Conservation (phyloP, 1,140 invertebrate genomes). For the Cyrtorhinus lividipennis region DNA sequence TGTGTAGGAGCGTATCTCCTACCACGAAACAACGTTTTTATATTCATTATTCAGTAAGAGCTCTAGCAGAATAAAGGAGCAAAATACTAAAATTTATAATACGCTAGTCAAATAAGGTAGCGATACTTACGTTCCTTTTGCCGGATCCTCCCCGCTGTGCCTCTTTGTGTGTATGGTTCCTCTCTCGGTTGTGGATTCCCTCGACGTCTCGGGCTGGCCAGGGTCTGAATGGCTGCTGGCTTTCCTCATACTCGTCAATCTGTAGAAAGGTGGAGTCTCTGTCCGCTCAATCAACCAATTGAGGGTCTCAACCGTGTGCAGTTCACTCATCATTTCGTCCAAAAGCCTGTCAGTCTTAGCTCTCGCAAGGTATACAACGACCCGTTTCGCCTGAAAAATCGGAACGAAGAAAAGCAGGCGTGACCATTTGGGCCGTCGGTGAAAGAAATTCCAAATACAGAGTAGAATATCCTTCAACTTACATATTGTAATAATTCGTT, state of each 20-base stretch:
- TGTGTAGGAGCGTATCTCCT: no score
- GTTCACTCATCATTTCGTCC: slow-evolving; percentile 91
- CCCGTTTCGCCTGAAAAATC: slow-evolving; percentile 80
- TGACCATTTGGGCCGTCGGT: neutral
- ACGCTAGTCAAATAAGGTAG: no score
- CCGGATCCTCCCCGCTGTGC: slow-evolving; percentile 71
- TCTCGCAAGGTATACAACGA: slow-evolving; percentile 80
- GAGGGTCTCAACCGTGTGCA: slow-evolving; percentile 90
- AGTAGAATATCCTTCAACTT: no score
- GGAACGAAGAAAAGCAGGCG: neutral
- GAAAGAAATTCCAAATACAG: neutral
- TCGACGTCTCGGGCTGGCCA: slow-evolving; percentile 22
- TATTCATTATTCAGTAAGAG: no score
- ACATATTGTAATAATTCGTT: slow-evolving; percentile 78
- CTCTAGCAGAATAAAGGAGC: no score
- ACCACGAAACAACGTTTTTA: no score
- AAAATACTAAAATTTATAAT: no score
- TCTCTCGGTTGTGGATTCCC: slow-evolving; percentile 57
- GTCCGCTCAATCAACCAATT: slow-evolving; percentile 90
- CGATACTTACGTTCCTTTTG: slow-evolving; percentile 12
- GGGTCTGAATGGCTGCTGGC: slow-evolving; percentile 53
- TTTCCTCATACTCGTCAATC: slow-evolving; percentile 78
- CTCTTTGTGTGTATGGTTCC: slow-evolving; percentile 93
- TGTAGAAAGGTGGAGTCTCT: slow-evolving; percentile 93
- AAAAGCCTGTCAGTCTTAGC: slow-evolving; percentile 79